Conservation (phyloP, 2,113 vertebrate genomes). For the Cynoglossus semilaevis region DNA sequence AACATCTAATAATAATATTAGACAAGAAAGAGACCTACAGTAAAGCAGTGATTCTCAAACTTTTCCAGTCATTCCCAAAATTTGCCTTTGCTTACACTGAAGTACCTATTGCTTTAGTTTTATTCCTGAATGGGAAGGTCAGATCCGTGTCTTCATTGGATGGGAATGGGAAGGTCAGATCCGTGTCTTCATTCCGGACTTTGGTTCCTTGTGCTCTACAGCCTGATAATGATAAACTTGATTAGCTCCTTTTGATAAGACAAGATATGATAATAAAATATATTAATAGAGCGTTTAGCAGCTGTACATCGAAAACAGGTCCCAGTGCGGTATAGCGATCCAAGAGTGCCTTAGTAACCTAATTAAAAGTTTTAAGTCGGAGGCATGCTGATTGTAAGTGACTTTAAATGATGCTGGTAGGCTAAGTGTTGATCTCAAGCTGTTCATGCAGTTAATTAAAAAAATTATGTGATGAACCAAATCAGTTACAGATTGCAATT, state of each 20-base stretch:
- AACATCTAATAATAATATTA: too few relatives aligned
- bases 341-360: conserved; percentile 28
- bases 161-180: too few relatives aligned
- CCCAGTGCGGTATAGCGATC: conserved; percentile 14
- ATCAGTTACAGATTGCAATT: conserved; percentile 77
- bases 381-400: conserved; percentile 72
- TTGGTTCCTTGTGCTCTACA: too few relatives aligned
- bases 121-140: too few relatives aligned
- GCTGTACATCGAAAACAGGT: conserved; percentile 22
- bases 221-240: too few relatives aligned
- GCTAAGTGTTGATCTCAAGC: conserved; percentile 74
- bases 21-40: too few relatives aligned
- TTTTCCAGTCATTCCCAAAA: too few relatives aligned
- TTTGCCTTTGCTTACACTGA: too few relatives aligned
- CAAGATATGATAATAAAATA: conserved; percentile 20
- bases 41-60: neutral
- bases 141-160: too few relatives aligned
- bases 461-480: conserved; percentile 65
- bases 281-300: conserved; percentile 19
- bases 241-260: too few relatives aligned
- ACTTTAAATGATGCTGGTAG: conserved; percentile 65
- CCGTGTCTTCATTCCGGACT: too few relatives aligned
- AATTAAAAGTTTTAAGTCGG: conserved; percentile 76
- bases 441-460: conserved; percentile 77
- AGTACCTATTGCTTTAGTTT: too few relatives aligned